phyloP scores from a whole-genome alignment of 2,888 invertebrate species.

The Dicyrtomina minuta region DNA sequence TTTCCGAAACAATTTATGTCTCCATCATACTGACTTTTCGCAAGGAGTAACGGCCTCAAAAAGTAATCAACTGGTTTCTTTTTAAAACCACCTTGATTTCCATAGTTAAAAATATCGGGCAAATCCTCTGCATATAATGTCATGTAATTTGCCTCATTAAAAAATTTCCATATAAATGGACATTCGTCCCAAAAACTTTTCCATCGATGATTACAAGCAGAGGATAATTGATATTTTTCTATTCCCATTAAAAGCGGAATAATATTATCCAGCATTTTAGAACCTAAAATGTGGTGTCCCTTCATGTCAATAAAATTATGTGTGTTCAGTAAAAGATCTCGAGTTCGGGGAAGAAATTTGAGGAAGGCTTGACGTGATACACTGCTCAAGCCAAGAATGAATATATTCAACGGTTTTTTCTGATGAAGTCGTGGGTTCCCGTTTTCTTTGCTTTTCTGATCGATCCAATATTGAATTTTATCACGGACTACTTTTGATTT shows the following conservation, averaged over 20 bases:
- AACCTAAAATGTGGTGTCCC: not conserved
- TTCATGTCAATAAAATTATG: not conserved
- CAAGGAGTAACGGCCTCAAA: not conserved
- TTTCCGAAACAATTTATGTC: conserved; percentile 1
- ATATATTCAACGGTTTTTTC: not conserved
- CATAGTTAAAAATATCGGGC: conserved; percentile 1
- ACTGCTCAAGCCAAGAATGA: not conserved
- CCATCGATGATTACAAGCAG: conserved; percentile 32
- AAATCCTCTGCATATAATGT: not conserved
- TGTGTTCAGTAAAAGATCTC: not conserved
- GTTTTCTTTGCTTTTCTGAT: not conserved
- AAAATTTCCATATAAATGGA: conserved; percentile 4
- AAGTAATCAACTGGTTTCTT: not conserved
- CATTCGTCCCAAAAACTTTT: conserved; percentile 17
- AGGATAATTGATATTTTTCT: conserved; percentile 34
- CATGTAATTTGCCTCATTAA: not conserved
- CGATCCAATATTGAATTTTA: conserved; percentile 13
- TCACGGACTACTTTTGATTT: not conserved
- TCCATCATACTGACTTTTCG: not conserved
- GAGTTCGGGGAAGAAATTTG: not conserved
- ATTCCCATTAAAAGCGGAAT: conserved; percentile 22
- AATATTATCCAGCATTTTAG: conserved; percentile 3
- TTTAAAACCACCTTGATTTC: not conserved
- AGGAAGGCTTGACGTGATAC: not conserved
- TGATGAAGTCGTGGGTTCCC: too few relatives aligned